phyloP scores from a whole-genome alignment of 2,888 invertebrate genomes.

The Nemotelus pantherinus region DNA sequence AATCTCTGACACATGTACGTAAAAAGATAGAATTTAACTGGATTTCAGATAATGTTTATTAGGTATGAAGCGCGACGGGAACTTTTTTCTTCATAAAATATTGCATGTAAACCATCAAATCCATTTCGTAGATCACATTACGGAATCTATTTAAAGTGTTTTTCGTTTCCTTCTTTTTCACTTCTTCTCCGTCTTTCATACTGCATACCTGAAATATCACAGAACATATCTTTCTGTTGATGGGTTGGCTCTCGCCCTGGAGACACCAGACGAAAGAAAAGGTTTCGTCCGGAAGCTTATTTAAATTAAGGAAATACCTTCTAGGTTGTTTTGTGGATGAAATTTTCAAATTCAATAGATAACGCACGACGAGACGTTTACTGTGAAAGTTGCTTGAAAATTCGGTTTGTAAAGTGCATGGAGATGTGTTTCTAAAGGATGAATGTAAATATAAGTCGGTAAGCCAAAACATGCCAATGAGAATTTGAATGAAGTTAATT shows the following conservation, averaged over 20 bases:
- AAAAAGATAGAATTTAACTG: slow-evolving; percentile 6
- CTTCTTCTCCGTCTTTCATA: not conserved
- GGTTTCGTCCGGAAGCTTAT: slow-evolving; percentile 2
- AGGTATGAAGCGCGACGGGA: not conserved
- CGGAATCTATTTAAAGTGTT: not conserved
- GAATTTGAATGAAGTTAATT: slow-evolving; percentile 19
- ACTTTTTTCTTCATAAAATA: not conserved
- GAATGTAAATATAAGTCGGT: no score
- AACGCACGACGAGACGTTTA: not conserved
- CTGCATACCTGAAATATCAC: no score
- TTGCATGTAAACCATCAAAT: not conserved
- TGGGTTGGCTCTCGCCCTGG: no score
- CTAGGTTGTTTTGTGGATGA: slow-evolving; percentile 25
- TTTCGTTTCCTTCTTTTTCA: not conserved
- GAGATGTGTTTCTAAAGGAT: no score
- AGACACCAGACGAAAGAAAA: no score
- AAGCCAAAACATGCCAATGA: no score
- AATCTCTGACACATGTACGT: not conserved
- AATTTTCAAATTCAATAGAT: slow-evolving; percentile 10
- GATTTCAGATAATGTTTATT: slow-evolving; percentile 5
- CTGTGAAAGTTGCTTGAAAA: not conserved
- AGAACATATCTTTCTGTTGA: no score
- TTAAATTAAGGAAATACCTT: slow-evolving; percentile 20
- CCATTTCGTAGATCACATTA: not conserved
- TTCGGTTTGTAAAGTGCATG: no score